phyloP scores from a whole-genome alignment of 2,113 vertebrate genomes.

The Phodopus roborovskii region DNA sequence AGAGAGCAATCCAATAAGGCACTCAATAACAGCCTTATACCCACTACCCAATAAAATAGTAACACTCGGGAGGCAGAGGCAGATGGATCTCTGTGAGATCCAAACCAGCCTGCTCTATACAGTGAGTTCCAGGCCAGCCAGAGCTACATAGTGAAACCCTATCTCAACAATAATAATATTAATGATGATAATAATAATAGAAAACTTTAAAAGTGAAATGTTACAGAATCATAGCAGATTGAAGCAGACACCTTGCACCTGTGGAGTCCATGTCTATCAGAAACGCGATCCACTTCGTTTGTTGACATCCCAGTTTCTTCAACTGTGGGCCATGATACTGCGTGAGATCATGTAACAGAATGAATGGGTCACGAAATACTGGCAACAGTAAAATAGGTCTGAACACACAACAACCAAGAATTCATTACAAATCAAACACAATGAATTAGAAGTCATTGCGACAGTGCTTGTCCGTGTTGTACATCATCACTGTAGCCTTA shows the following conservation, averaged over 20 bases:
- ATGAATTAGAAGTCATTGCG: neutral
- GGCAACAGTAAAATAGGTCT: neutral
- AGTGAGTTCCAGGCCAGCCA: neutral
- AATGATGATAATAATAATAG: neutral
- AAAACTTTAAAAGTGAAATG: conserved; percentile 12
- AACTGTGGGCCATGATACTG: no score
- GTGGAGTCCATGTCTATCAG: neutral
- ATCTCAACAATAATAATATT: neutral
- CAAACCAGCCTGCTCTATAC: neutral
- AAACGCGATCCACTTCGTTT: neutral
- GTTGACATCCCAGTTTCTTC: neutral
- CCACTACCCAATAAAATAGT: neutral
- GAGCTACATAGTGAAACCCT: neutral
- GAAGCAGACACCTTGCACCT: neutral
- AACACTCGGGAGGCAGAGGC: neutral
- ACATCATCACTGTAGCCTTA: neutral
- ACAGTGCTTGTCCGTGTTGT: neutral
- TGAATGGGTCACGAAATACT: no score
- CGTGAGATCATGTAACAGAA: no score
- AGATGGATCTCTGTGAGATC: no score
- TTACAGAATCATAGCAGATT: neutral
- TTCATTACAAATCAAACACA: neutral
- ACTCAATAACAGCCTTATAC: neutral
- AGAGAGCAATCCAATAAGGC: neutral
- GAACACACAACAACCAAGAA: neutral